These are phyloP conservation scores for Denticeps clupeoides DNA, from an alignment of 2,797 vertebrate genomes.

Conservation along the genomic window DNA sequence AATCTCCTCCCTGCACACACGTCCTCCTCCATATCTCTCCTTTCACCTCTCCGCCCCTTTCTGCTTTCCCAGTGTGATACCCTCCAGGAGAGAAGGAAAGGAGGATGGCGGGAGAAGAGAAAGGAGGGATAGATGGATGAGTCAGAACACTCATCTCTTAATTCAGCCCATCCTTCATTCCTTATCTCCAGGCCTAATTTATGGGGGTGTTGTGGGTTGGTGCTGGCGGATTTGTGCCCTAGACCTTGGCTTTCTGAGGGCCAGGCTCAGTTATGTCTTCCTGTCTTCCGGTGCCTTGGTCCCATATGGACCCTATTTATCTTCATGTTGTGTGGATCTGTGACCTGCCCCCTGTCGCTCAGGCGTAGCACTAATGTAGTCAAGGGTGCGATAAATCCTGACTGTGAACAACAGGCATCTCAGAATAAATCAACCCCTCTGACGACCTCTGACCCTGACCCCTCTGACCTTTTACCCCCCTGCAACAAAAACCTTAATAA, in stretches of 20 bases:
- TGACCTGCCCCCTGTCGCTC: constrained; percentile 33
- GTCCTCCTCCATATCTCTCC: not conserved
- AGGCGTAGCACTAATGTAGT: constrained; percentile 43
- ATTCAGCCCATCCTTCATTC: constrained; percentile 63
- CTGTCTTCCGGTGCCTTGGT: constrained; percentile 40
- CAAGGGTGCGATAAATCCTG: constrained; percentile 50
- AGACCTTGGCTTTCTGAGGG: constrained; percentile 73
- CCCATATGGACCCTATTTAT: constrained; percentile 64
- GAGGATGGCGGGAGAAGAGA: constrained; percentile 10
- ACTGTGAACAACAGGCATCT: constrained; percentile 48
- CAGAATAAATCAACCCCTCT: constrained; percentile 45
- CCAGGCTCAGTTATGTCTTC: constrained; percentile 68
- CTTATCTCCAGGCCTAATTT: constrained; percentile 70
- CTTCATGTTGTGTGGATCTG: constrained; percentile 38
- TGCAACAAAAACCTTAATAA: constrained; percentile 17
- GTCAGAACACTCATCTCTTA: constrained; percentile 48
- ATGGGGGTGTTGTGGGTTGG: constrained; percentile 60
- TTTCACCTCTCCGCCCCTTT: not conserved
- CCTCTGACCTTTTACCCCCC: constrained; percentile 23
- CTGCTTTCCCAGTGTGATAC: constrained; percentile 11
- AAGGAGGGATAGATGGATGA: constrained; percentile 39
- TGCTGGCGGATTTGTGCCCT: constrained; percentile 62
- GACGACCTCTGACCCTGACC: constrained; percentile 35
- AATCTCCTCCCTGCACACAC: constrained; percentile 7
- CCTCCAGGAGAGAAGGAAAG: constrained; percentile 14